A percentile compares a stretch with the other conserved stretches of the same genome.
Conservation (phyloP, 2,797 vertebrate genomes). For the Pipistrellus kuhlii region DNA sequence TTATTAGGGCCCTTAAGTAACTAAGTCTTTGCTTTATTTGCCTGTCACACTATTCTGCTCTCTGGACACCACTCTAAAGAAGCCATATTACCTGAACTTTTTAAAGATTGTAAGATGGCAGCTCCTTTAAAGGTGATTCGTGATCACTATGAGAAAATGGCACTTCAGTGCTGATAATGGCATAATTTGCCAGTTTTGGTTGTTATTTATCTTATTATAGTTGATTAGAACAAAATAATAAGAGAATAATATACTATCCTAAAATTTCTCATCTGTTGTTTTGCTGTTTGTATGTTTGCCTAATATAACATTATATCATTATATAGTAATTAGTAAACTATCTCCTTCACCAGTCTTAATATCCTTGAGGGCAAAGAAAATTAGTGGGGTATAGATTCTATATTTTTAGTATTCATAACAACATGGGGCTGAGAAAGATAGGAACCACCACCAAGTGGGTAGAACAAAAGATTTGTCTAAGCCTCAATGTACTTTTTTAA, state of each 20-base stretch:
- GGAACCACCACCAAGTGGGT: neutral
- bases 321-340: neutral
- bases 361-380: neutral
- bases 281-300: neutral
- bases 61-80: neutral
- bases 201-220: neutral
- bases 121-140: conserved; percentile 52
- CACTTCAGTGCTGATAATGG: neutral
- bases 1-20: neutral
- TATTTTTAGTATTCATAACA: neutral
- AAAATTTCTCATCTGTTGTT: neutral
- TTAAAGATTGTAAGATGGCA: neutral
- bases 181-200: neutral
- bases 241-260: neutral
- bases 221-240: neutral
- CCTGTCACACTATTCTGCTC: neutral
- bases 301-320: neutral
- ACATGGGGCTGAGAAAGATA: neutral
- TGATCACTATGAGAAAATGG: conserved; percentile 38
- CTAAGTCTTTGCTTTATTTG: conserved; percentile 46
- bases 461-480: neutral
- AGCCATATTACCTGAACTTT: neutral
- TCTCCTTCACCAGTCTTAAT: neutral
- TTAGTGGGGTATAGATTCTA: neutral
- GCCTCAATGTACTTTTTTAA: neutral